These are phyloP conservation scores for Brotula barbata DNA, from an alignment of 2,797 vertebrate genomes.

Conservation along the genomic window DNA sequence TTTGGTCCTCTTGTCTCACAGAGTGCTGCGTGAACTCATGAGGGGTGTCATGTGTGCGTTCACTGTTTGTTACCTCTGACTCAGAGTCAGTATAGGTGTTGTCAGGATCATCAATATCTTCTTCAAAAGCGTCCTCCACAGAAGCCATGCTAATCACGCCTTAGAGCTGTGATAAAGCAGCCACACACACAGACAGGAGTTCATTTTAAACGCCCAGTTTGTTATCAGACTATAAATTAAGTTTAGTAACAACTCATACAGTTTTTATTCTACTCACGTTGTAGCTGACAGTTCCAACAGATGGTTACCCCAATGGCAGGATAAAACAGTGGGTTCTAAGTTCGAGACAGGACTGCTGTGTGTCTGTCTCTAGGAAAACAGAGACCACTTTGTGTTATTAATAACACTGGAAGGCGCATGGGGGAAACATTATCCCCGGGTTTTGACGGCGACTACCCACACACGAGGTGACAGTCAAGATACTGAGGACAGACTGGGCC, in stretches of 20 bases:
- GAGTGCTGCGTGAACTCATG: background rate
- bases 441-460: conserved; percentile 40
- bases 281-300: conserved; percentile 5
- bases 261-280: conserved; percentile 58
- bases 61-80: background rate
- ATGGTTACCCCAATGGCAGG: conserved; percentile 11
- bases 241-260: background rate
- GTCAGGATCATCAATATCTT: conserved; percentile 7
- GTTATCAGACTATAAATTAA: background rate
- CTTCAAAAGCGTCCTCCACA: conserved; percentile 28
- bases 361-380: conserved; percentile 68
- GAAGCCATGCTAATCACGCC: conserved; percentile 11
- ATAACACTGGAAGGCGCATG: conserved; percentile 66
- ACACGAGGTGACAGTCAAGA: conserved; percentile 46
- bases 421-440: conserved; percentile 68
- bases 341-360: conserved; percentile 30
- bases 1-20: conserved; percentile 7
- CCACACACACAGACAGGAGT: background rate
- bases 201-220: too few relatives aligned
- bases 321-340: conserved; percentile 20
- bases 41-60: background rate
- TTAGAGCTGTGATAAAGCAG: background rate
- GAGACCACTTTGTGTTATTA: conserved; percentile 73
- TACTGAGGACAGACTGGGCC: conserved; percentile 25
- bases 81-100: conserved; percentile 17